These are phyloP conservation scores for Cladopsammia gracilis DNA, from an alignment of 64 coral and sea anemone species.

Conservation along the genomic window DNA sequence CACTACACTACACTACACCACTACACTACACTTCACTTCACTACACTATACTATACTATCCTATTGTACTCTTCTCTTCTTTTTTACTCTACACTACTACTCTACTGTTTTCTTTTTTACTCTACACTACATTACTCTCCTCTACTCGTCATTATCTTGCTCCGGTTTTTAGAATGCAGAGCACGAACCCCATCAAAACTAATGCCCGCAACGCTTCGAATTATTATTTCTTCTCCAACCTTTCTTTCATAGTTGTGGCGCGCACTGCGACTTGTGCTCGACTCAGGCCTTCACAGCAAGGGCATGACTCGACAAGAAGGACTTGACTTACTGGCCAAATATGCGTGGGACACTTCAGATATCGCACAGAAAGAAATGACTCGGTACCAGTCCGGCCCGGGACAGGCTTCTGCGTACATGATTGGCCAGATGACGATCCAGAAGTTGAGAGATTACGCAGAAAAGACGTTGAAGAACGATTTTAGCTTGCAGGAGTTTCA, in stretches of 20 bases:
- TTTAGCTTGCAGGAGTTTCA: constrained; percentile 91
- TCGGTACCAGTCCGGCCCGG: constrained; percentile 89
- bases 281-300: constrained; percentile 89
- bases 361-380: constrained; percentile 88
- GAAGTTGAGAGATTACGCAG: constrained; percentile 61
- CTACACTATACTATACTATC: too few species aligned
- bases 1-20: too few species aligned
- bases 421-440: constrained; percentile 82
- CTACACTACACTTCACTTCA: too few species aligned
- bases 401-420: constrained; percentile 88
- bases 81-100: too few species aligned
- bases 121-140: too few species aligned
- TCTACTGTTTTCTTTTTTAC: too few species aligned
- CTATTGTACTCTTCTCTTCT: too few species aligned
- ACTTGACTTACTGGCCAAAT: constrained; percentile 82
- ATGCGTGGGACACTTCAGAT: constrained; percentile 96
- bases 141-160: not conserved
- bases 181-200: too few species aligned
- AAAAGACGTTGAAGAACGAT: constrained; percentile 32
- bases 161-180: too few species aligned
- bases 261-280: constrained; percentile 84
- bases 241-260: constrained; percentile 87
- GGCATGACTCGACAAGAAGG: constrained; percentile 73
- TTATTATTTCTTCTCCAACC: too few species aligned
- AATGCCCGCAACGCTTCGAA: too few species aligned